phyloP scores from a whole-genome alignment of 2,797 vertebrate genomes.

The Catamblyrhynchus diadema region DNA sequence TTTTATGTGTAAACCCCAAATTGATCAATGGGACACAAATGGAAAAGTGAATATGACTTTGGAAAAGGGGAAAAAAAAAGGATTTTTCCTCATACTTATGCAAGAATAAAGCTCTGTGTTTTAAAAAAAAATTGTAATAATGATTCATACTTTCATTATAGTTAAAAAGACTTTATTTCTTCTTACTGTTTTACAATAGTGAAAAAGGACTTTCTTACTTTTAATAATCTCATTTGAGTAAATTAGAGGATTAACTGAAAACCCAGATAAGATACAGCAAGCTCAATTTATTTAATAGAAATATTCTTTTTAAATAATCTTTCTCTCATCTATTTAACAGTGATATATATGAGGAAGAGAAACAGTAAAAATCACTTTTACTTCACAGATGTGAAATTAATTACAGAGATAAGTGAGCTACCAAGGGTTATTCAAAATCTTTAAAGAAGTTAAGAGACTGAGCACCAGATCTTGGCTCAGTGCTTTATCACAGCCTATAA shows the following conservation, averaged over 20 bases:
- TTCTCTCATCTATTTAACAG: neutral
- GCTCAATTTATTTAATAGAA: slow-evolving; percentile 19
- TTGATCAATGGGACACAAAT: neutral
- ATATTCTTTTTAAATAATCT: neutral
- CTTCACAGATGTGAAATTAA: slow-evolving; percentile 25
- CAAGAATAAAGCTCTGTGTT: neutral
- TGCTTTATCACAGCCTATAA: neutral
- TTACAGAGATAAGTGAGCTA: slow-evolving; percentile 26
- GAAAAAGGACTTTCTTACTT: neutral
- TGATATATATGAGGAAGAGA: neutral
- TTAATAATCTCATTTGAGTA: slow-evolving; percentile 38
- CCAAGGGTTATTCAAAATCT: slow-evolving; percentile 14
- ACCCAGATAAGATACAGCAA: slow-evolving; percentile 9
- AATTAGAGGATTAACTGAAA: slow-evolving; percentile 46
- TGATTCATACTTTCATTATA: neutral
- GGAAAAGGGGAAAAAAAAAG: neutral
- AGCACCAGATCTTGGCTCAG: neutral
- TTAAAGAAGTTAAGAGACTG: neutral
- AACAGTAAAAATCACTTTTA: neutral
- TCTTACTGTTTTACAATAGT: neutral
- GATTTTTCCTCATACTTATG: neutral
- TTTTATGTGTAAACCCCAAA: neutral
- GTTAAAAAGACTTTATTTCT: neutral
- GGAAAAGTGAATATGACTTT: neutral
- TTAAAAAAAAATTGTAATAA: neutral